phyloP scores from a whole-genome alignment of 2,797 vertebrate genomes.

The Mus minutoides region DNA sequence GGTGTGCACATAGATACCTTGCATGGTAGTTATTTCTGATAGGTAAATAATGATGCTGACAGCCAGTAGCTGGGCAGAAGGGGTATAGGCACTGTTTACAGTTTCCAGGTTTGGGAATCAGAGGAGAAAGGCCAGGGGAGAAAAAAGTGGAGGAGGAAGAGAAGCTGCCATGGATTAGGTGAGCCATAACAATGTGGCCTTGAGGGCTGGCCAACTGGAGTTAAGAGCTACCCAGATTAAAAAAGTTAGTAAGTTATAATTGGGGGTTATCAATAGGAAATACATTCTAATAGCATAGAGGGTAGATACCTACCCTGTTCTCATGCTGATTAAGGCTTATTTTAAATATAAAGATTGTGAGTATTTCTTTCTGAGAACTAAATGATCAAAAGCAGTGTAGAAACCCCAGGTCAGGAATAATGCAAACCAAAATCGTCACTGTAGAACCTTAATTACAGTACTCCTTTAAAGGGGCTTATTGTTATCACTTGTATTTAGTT shows the following conservation, averaged over 20 bases:
- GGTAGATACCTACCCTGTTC: not conserved
- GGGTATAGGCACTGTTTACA: too few species aligned
- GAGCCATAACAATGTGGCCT: not conserved
- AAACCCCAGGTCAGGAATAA: not conserved
- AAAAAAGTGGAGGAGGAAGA: not conserved
- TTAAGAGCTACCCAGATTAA: not conserved
- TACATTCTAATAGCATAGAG: not conserved
- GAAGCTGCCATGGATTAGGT: not conserved
- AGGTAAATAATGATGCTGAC: not conserved
- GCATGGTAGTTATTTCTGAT: not conserved
- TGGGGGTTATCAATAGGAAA: not conserved
- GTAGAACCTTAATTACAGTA: not conserved
- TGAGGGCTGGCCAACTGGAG: not conserved
- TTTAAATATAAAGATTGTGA: not conserved
- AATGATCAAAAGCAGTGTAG: not conserved
- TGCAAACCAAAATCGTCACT: not conserved
- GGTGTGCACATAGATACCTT: not conserved
- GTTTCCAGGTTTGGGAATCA: too few species aligned
- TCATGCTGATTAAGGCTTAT: not conserved
- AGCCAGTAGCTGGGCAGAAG: not conserved
- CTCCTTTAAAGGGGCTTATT: not conserved
- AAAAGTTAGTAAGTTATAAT: not conserved
- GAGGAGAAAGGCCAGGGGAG: not conserved
- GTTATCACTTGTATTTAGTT: not conserved
- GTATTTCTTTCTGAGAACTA: not conserved